Base-by-base conservation (phyloP, 2,113 vertebrate genomes). In the Zosterops pallidus region DNA sequence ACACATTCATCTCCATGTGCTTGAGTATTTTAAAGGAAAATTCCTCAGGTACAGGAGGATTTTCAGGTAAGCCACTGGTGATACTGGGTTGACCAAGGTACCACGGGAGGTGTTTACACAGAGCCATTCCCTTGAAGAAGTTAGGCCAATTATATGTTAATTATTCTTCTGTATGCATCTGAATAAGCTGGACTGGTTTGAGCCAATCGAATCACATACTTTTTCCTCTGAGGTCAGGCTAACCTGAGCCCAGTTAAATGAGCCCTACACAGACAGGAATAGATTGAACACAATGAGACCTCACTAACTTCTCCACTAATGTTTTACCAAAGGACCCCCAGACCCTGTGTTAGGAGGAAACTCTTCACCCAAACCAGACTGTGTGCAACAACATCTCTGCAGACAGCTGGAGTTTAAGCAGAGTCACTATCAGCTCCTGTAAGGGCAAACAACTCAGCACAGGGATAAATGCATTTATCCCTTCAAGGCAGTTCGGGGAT, bases 281-380 rank as follows among this genome's bases (percentile, higher is more conserved):
- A 82, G 65, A 69, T 39, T 63, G 7, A 3, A 90, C 72, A 89
- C 89, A 90, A 65, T 2, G 9, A 93, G 46, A 92, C 46, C 59
- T 91, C 42, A 2, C 81, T 70, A 52, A 94, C 85, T 90, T 80
- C 50, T 55, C 83, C 80, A 77, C 50, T 85, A 87, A 88, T 95
- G 78, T 96, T 96, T 95, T 56, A 92, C 95, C 76, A 94, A 86
- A 90, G 88, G 92, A 78, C 68, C 82, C 75, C 90, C 88, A 83
- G 42, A 71, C 47, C 37, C 56, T 12, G 35, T 0, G 0, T 21
- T 62, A 37, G 65, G 47, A 76, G 53, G 46, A 44, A 88, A 69
- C 21, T 86, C 26, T 70, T 93, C 52, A 94, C 42, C 75, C 85
- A 79, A 70, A 67, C 19, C 52, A 49, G 78, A 22, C 74, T 2